Evolutionary conservation across 2,888 invertebrate species (phyloP), one percentile per base, ranked within the genome.

Genomic region (Cyrtodaria siliqua): DNA sequence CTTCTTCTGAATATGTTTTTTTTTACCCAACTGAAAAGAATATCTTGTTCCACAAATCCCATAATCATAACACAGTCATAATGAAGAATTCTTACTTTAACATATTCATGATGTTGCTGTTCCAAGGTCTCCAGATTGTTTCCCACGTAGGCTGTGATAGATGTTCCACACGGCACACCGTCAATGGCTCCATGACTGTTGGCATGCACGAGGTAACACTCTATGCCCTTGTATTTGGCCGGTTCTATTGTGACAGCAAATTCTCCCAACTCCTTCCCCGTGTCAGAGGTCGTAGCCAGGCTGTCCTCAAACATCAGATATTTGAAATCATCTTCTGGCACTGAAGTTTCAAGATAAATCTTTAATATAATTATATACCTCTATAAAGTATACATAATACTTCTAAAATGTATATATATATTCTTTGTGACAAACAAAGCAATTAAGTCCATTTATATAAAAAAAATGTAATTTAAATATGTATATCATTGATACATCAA

Each of bases 51-150:
- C n/a, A n/a, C n/a, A n/a, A n/a, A n/a, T n/a, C n/a, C n/a, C n/a
- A n/a, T n/a, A n/a, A n/a, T n/a, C n/a, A n/a, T n/a, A n/a, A n/a
- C n/a, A n/a, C n/a, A n/a, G n/a, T n/a, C n/a, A n/a, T n/a, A n/a
- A n/a, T n/a, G n/a, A n/a, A n/a, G n/a, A n/a, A n/a, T n/a, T n/a
- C 78, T 61, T 72, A 93, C 93, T 89, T 93, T 92, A 8, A 93
- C 92, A 87, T 92, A 92, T 84, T 93, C 93, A 85, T 92, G 92
- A 60, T 93, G 92, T 50, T 92, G 91, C 76, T 93, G 93, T 68
- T 93, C 92, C n/a, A 92, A 62, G 1, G 93, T 93, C 56, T 92
- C 89, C 49, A 93, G 85, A 60, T 87, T 85, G 55, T 86, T 84
- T 16, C 90, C 87, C 0, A 93, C 90, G 75, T 91, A 91, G 12